Evolutionary conservation across 2,888 invertebrate genomes (phyloP), one percentile per base, ranked within the genome.

Genomic region (Gisinianus flammeolus): DNA sequence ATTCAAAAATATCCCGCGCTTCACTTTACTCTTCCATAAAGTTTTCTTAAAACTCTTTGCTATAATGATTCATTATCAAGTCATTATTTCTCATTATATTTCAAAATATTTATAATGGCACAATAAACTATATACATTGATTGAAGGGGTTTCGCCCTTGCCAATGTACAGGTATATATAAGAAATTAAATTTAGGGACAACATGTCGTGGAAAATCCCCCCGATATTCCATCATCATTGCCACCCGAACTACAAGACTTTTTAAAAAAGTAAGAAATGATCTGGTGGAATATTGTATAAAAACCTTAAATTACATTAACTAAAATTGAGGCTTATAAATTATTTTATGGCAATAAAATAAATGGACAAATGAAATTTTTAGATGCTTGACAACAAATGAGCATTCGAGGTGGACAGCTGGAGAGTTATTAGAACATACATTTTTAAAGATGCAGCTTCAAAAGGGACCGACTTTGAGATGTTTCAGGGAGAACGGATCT

Each of bases 351-450:
- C 16, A 44, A 44, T 16, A 6, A 10, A 44, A 16, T 10, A 44
- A 44, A 6, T 44, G 16, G 16, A 44, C 44, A 44, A 6, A 44
- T 10, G 6, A 22, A 67, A 19, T 58, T 24, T 85, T 86, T 24
- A 92, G 92, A 85, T 94, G 93, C 87, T 86, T 94, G 69, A 89
- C 90, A 62, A 90, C 90, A 85, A 91, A 93, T 84, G 94, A 94
- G 85, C 89, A 91, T 76, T 89, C 90, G 4, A 91, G 94, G 62
- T 92, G 92, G 90, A 91, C 94, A 0, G 92, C 94, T 0, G 90
- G 91, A 8, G 92, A 94, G 87, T 88, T 97, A 30, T 86, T 93
- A 31, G 91, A 92, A 68, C 96, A 97, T 86, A 89, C 90, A 10
- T 96, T 96, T 86, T 87, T 92, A 2, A 88, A 90, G 82, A 87